Evolutionary conservation across 2,113 vertebrate genomes (phyloP), one percentile per base, ranked within the genome.

Genomic region (Trematomus loennbergii): DNA sequence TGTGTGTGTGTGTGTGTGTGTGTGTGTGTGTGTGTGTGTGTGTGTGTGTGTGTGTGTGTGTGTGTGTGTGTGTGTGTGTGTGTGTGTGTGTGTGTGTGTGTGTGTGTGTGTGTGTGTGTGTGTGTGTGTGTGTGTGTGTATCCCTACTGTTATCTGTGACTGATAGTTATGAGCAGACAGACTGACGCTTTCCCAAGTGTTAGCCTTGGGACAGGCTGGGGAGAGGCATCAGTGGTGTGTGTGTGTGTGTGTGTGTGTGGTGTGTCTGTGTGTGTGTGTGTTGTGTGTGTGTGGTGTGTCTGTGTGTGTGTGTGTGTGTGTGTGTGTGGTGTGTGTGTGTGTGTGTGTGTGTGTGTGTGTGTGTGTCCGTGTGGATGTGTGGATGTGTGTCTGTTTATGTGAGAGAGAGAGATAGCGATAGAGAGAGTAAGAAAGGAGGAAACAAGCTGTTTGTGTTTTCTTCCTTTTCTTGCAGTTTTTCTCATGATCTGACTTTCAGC

Each of bases 131-230:
- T 55, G 78, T 48, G 50, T 59, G 55, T 60, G 52, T 73, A 73
- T 81, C 73, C 77, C 65, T 12, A 0, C 75, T 13, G 75, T 91
- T 91, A 91, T 91, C 89, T 86, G 79, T 89, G 87, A 88, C 79
- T 83, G 85, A 89, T 88, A 87, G 89, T 89, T 91, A 81, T 74
- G 79, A 89, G 87, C 77, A 89, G 89, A 91, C 89, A 86, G 87
- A 67, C 78, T 88, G 89, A 91, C 85, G 89, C 89, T 86, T 75
- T 84, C 83, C 80, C 73, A 88, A 90, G 89, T 84, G 87, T 84
- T 84, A 65, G 73, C 83, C 83, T 87, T 81, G 67, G 76, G 89
- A 79, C 48, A 8, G 81, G 55, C 57, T 49, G 48, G 60, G 52
- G 66, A 64, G 73, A 81, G 75, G 55, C 40, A 54, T 80, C 55